Conservation (phyloP, 2,888 invertebrate species). For the Drosophila kanekoi region DNA sequence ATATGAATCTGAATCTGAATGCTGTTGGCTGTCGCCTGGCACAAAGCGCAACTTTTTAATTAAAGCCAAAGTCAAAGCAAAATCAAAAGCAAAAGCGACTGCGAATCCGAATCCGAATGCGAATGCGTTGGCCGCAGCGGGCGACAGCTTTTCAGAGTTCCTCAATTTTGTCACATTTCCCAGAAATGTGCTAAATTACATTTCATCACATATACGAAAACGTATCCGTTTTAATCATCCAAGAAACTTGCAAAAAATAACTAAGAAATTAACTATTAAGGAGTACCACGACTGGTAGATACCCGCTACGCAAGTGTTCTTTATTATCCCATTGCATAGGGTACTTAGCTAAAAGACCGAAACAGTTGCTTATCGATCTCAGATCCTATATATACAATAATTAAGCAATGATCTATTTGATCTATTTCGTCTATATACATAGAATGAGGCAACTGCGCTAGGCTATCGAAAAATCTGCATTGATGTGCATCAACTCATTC, state of each 20-base stretch:
- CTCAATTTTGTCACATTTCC: conserved; percentile 49
- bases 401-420: too few relatives aligned
- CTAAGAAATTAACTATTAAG: neutral
- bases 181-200: conserved; percentile 69
- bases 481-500: too few relatives aligned
- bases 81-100: conserved; percentile 37
- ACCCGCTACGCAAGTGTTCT: neutral
- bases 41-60: conserved; percentile 83
- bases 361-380: too few relatives aligned
- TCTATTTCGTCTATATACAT: too few relatives aligned
- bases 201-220: conserved; percentile 52
- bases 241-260: conserved; percentile 15
- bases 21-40: conserved; percentile 64
- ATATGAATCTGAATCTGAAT: conserved; percentile 35
- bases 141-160: conserved; percentile 50
- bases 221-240: conserved; percentile 64
- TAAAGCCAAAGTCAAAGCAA: conserved; percentile 74
- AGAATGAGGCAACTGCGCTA: too few relatives aligned
- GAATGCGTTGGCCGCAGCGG: conserved; percentile 34
- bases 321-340: too few relatives aligned
- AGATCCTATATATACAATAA: too few relatives aligned
- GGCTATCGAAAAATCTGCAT: too few relatives aligned
- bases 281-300: neutral
- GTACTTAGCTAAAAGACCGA: too few relatives aligned
- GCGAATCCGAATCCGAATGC: conserved; percentile 26